Conservation (phyloP, 2,113 vertebrate species). For the Empidonax alnorum region DNA sequence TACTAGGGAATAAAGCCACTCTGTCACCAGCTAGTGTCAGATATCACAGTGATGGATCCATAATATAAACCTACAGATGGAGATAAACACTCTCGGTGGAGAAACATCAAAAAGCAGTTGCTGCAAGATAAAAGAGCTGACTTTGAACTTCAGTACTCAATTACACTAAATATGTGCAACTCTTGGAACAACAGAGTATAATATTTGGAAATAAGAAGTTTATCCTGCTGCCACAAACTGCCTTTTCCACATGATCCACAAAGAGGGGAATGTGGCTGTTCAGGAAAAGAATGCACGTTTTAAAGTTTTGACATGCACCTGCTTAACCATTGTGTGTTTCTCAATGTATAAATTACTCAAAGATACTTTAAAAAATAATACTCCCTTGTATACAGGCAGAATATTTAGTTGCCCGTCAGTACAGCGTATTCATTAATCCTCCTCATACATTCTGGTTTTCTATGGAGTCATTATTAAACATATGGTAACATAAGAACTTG, state of each 20-base stretch:
- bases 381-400: background rate
- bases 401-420: background rate
- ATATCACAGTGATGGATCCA: background rate
- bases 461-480: slow-evolving; percentile 2
- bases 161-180: background rate
- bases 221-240: background rate
- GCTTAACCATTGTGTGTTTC: background rate
- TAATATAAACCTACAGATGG: background rate
- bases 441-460: background rate
- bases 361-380: background rate
- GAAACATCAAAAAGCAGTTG: background rate
- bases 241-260: background rate
- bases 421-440: background rate
- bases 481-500: background rate
- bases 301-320: background rate
- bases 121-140: background rate
- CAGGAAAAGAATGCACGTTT: background rate
- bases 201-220: background rate
- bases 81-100: background rate
- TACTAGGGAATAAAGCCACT: background rate
- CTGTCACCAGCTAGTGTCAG: background rate
- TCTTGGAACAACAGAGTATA: background rate
- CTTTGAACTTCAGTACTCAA: background rate
- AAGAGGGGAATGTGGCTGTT: background rate
- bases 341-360: background rate